Evolutionary conservation across 2,113 vertebrate species (phyloP).

Genomic region (Cavia porcellus): DNA sequence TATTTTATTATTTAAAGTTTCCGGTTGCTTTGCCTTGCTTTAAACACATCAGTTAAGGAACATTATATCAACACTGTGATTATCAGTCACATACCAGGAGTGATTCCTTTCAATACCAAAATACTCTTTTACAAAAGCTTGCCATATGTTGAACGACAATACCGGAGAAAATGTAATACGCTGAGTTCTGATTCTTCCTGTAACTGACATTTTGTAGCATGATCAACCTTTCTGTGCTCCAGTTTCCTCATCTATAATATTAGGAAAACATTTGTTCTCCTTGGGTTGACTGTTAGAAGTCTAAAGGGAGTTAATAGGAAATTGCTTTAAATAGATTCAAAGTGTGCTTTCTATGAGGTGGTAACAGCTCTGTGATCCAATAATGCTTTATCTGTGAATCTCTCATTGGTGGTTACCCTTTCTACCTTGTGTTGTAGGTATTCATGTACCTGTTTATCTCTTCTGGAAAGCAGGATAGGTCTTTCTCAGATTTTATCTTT

Average conservation of each 20-base stretch:
- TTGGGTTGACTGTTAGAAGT: constrained; percentile 28
- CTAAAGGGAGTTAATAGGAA: constrained; percentile 40
- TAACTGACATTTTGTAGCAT: constrained; percentile 42
- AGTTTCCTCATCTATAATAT: constrained; percentile 32
- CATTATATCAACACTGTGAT: background rate
- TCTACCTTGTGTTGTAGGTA: constrained; percentile 12
- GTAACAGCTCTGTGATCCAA: constrained; percentile 33
- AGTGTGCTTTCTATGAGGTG: constrained; percentile 41
- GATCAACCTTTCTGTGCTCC: constrained; percentile 42
- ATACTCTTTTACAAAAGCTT: constrained; percentile 53
- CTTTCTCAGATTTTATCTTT: constrained; percentile 60
- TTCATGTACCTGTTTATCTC: constrained; percentile 54
- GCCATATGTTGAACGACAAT: constrained; percentile 52
- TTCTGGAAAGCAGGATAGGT: constrained; percentile 14
- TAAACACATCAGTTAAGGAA: constrained; percentile 65
- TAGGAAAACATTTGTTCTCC: background rate
- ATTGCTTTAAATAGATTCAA: constrained; percentile 39
- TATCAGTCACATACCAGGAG: background rate
- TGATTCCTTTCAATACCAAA: constrained; percentile 56
- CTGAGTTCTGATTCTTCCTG: constrained; percentile 33
- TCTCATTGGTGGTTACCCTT: constrained; percentile 42
- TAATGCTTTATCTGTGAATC: constrained; percentile 57
- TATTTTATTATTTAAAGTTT: constrained; percentile 66
- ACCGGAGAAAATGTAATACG: constrained; percentile 41
- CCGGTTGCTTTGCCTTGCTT: constrained; percentile 63